Evolutionary conservation across 2,797 vertebrate genomes (phyloP), one percentile per base, ranked within the genome.

Genomic region (Garrulus glandarius): DNA sequence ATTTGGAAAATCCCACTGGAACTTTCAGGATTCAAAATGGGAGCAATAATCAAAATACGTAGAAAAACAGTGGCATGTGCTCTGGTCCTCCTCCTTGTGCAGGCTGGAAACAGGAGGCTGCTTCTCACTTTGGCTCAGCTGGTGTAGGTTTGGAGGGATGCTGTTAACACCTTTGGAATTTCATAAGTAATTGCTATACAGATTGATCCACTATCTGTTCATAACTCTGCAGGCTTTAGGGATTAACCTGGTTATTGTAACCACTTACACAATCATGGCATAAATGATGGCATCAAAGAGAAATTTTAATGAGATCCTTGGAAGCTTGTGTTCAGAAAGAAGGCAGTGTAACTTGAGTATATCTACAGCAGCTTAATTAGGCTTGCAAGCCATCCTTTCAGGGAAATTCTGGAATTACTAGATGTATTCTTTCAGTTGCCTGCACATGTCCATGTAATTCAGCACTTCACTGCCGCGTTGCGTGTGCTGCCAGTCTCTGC

Each of bases 401-500:
- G 63, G 59, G 78, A 87, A 77, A 61, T 80, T 37, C 80, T 67
- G 39, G 21, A 44, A 50, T 17, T 44, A 59, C 9, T 47, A 84
- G 65, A 21, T 26, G 5, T 52, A 27, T 39, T 79, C 47, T 71
- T 75, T 78, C 71, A 29, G 11, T 82, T 75, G 32, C 71, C 83
- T 95, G 95, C 97, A 94, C 85, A 83, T 39, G 96, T 97, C 97
- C 96, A 94, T 97, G 96, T 97, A 97, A 97, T 98, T 98, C 97
- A 92, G 46, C 65, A 39, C 78, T 63, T 91, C 15, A 11, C 86
- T 92, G 6, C 82, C 3, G 29, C 49, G 22, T 37, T 81, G 78
- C 4, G 81, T 76, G 90, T 70, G 95, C 94, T 96, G 92, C 81
- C 60, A 50, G 50, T 81, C 78, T 95, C 90, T 94, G 79, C 94